Conservation (phyloP, 1,140 invertebrate species). For the Drosophila insularis region DNA sequence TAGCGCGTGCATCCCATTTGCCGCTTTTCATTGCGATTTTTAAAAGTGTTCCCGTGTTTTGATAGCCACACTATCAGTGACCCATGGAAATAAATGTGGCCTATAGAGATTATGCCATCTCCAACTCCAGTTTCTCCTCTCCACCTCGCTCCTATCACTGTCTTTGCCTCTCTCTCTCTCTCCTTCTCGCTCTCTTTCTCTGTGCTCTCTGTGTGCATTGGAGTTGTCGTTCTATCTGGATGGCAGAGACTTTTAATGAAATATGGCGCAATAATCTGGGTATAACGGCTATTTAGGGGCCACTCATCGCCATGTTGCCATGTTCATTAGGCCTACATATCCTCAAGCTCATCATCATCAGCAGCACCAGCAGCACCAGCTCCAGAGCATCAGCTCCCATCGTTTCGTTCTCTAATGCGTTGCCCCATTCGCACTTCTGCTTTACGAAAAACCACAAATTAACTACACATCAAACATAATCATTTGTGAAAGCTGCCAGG, state of each 20-base stretch:
- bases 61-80: constrained; percentile 82
- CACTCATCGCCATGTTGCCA: constrained; percentile 45
- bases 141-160: constrained; percentile 4
- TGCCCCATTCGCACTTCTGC: constrained; percentile 65
- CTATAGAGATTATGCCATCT: constrained; percentile 81
- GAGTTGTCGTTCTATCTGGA: constrained; percentile 6
- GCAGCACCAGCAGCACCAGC: no score
- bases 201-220: not conserved
- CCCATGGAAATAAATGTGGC: constrained; percentile 82
- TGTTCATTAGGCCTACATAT: not conserved
- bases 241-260: constrained; percentile 64
- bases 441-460: constrained; percentile 66
- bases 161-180: constrained; percentile 22
- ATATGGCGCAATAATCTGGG: constrained; percentile 76
- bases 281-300: constrained; percentile 79
- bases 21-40: constrained; percentile 81
- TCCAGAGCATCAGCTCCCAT: not conserved
- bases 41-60: constrained; percentile 82
- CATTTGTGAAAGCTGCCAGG: constrained; percentile 76
- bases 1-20: constrained; percentile 81
- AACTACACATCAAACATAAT: constrained; percentile 80
- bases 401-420: constrained; percentile 59
- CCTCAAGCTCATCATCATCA: not conserved
- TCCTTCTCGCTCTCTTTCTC: not conserved
- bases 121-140: not conserved